phyloP scores from a whole-genome alignment of 2,113 vertebrate genomes.

The Aptenodytes patagonicus region DNA sequence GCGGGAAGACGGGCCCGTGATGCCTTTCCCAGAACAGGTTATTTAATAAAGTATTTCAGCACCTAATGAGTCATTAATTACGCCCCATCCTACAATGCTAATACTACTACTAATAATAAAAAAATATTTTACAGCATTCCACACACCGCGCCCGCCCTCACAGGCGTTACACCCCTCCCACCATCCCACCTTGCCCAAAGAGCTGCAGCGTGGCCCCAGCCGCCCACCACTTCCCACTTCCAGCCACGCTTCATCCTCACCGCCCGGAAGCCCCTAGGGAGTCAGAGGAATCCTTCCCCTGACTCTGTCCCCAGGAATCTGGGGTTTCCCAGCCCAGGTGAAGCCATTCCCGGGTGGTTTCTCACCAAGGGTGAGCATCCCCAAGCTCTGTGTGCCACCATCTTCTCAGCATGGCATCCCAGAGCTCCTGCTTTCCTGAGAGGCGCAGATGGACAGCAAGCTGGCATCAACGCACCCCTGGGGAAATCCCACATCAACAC shows the following conservation, averaged over 20 bases:
- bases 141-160: neutral
- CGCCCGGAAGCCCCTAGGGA: neutral
- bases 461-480: rapidly evolving
- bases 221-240: neutral
- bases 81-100: neutral
- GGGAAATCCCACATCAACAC: neutral
- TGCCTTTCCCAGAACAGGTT: neutral
- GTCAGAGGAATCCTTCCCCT: neutral
- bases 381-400: neutral
- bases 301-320: neutral
- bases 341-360: neutral
- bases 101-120: neutral
- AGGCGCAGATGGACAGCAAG: neutral
- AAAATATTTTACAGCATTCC: neutral
- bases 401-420: neutral
- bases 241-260: neutral
- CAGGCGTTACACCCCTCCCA: neutral
- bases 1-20: neutral
- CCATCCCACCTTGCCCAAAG: neutral
- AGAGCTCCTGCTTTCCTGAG: neutral
- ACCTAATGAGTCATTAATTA: slow-evolving; percentile 14
- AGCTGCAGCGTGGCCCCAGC: neutral
- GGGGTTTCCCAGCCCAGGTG: rapidly evolving
- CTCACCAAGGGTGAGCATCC: neutral
- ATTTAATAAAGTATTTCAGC: neutral